Evolutionary conservation across 1,140 invertebrate species (phyloP), one percentile per base, ranked within the genome.

Genomic region (Mercenaria mercenaria): DNA sequence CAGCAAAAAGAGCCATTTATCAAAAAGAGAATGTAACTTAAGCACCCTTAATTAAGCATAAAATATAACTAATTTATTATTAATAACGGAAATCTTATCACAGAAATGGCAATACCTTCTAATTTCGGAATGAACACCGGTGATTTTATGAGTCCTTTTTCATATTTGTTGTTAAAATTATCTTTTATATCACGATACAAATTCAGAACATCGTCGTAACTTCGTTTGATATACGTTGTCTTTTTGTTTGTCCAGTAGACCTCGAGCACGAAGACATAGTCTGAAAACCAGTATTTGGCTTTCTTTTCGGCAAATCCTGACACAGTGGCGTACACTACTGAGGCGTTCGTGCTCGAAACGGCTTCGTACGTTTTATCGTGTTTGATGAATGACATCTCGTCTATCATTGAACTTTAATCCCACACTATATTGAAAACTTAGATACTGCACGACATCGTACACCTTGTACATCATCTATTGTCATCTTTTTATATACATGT

Each of bases 241-340:
- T 39, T 8, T 81, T 80, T 88, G 41, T 81, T 41, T 20, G 86
- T 64, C 86, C 86, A 88, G 41, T 56, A 69, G 1, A 88, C 59
- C 56, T 88, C 86, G 1, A 88, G 6, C 11, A 88, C 86, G 52
- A 80, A 88, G 1, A 69, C 47, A 32, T 88, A 88, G 32, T 88
- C 86, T 26, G 86, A 29, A 23, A 81, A 81, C 86, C 86, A 88
- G 77, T 69, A 88, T 72, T 88, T 88, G 29, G 26, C 41, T 56
- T 88, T 88, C 64, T 81, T 77, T 32, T 88, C 86, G 18, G 50
- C 86, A 26, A 88, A 88, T 29, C 86, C 86, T 8, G 86, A 50
- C 3, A 88, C 76, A 8, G 59, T 64, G 13, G 86, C 77, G n/a
- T 79, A 88, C 10, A 88, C 77, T 1, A 88, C 86, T 11, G 86